Evolutionary conservation across 2,113 vertebrate genomes (phyloP).

Genomic region (Syngnathoides biaculeatus): DNA sequence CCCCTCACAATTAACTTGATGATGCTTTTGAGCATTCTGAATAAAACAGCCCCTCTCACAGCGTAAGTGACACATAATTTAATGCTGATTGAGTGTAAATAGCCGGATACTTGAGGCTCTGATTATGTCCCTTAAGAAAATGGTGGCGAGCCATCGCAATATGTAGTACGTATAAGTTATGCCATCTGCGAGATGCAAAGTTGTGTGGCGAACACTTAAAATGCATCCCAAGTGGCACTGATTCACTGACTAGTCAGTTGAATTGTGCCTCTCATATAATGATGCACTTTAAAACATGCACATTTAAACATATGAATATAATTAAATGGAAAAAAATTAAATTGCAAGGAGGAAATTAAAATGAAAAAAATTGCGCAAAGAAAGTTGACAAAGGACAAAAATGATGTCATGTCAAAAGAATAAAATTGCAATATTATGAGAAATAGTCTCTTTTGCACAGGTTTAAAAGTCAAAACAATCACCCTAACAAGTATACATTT

Average conservation of each 20-base stretch:
- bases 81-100: background rate
- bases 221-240: background rate
- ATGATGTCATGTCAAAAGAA: background rate
- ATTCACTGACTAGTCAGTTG: background rate
- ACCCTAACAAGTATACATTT: no score
- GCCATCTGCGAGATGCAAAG: background rate
- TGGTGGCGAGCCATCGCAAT: no score
- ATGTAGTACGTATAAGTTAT: background rate
- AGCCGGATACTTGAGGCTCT: background rate
- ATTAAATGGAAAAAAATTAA: background rate
- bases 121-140: background rate
- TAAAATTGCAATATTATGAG: no score
- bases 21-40: background rate
- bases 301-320: background rate
- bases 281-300: background rate
- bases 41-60: background rate
- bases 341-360: background rate
- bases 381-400: background rate
- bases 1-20: background rate
- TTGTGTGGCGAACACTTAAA: background rate
- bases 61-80: background rate
- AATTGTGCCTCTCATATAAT: no score
- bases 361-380: background rate
- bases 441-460: no score
- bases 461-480: no score